phyloP scores from a whole-genome alignment of 2,113 vertebrate species.

The Labeo rohita region DNA sequence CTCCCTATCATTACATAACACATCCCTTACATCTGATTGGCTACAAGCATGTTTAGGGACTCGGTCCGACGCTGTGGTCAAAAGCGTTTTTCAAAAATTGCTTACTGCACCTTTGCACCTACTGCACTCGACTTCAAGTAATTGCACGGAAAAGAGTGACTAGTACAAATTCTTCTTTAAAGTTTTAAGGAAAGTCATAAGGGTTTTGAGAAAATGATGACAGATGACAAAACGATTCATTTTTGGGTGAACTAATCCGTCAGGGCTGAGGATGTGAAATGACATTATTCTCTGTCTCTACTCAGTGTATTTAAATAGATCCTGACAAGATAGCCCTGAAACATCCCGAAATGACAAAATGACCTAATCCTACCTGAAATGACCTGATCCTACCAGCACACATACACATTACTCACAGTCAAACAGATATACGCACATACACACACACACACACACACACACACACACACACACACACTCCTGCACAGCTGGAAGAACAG shows the following conservation, averaged over 20 bases:
- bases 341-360: slow-evolving; percentile 1
- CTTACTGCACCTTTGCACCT: too few relatives aligned
- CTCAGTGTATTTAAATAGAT: slow-evolving; percentile 20
- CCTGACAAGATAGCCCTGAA: slow-evolving; percentile 17
- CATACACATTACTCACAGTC: not conserved
- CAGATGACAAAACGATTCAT: slow-evolving; percentile 1
- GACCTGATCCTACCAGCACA: slow-evolving; percentile 11
- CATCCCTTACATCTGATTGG: too few relatives aligned
- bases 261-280: slow-evolving; percentile 20
- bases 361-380: slow-evolving; percentile 4
- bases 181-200: not conserved
- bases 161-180: not conserved
- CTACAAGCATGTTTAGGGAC: too few relatives aligned
- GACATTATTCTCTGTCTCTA: slow-evolving; percentile 7
- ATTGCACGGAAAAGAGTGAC: too few relatives aligned
- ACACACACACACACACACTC: not conserved
- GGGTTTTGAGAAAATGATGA: not conserved
- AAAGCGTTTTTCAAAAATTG: too few relatives aligned
- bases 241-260: not conserved
- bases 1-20: too few relatives aligned
- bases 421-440: not conserved
- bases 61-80: too few relatives aligned
- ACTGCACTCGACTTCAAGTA: too few relatives aligned
- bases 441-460: not conserved
- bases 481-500: not conserved